These are phyloP conservation scores for Microplitis demolitor DNA, from an alignment of 1,140 invertebrate species.

Conservation along the genomic window DNA sequence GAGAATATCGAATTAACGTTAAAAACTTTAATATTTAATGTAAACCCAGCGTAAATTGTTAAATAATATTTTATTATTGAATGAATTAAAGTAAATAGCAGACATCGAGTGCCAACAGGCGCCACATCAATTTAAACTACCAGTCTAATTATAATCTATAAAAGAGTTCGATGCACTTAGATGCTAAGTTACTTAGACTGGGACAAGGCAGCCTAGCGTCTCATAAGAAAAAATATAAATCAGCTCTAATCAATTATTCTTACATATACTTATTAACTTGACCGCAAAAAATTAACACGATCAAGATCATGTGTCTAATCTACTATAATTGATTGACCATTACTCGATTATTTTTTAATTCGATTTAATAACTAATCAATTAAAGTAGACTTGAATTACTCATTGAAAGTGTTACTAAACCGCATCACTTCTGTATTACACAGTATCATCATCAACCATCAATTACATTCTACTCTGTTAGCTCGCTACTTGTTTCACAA, in stretches of 20 bases:
- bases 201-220: not conserved
- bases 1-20: slow-evolving; percentile 20
- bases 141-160: slow-evolving; percentile 19
- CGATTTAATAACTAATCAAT: too few relatives aligned
- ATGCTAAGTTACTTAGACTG: not conserved
- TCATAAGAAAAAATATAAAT: too few relatives aligned
- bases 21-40: too few relatives aligned
- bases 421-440: not conserved
- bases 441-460: not conserved
- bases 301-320: not conserved
- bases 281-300: not conserved
- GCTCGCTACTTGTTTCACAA: slow-evolving; percentile 1
- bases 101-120: not conserved
- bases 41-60: too few relatives aligned
- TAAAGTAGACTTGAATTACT: too few relatives aligned
- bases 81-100: not conserved
- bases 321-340: too few relatives aligned
- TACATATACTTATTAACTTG: not conserved
- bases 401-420: not conserved
- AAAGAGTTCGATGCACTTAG: slow-evolving; percentile 11
- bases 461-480: not conserved
- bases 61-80: too few relatives aligned
- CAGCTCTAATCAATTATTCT: not conserved
- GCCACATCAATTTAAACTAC: not conserved
- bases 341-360: too few relatives aligned